Base-by-base conservation (phyloP, 1,140 invertebrate species). In the Fragariocoptes setiger region DNA sequence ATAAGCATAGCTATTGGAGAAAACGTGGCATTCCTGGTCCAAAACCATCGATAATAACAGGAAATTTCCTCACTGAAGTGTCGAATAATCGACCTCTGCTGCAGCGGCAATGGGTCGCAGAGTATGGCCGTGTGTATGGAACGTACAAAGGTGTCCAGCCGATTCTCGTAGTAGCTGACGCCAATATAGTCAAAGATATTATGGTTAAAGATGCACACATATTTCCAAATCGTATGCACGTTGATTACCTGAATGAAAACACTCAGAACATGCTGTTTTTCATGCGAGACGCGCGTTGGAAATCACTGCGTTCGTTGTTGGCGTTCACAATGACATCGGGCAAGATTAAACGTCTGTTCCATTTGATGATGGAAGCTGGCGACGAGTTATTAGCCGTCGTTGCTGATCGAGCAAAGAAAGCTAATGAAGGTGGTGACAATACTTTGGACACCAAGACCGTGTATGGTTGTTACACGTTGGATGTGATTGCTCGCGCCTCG, bases 281-380 rank as follows among this genome's bases (percentile, higher is more conserved):
- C 31, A 38, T 53, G 0, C 51, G 53, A 3, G 60, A 58, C 2
- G 55, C 59, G 21, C 49, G 52, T 31, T 70, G 69, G 69, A 64
- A 61, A 49, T 50, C 60, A 2, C 44, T 67, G 3, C 52, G 69
- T 19, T 51, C 55, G n/a, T 66, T 68, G 39, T 50, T 68, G 35
- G 63, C 62, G 12, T 65, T 66, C 4, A 57, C 64, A 4, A 70
- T 70, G 50, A 64, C 65, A 1, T 54, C 61, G 2, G 54, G 58
- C 3, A 69, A 69, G 54, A 59, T 71, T 42, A 65, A 60, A 51
- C 56, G 56, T 18, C 42, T 44, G 43, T 45, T 39, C 15, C 3
- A 3, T 3, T 21, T 44, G 2, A 43, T 44, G 42, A 12, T 8
- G 2, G 22, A 43, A 16, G 42, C 40, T 22, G n/a, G 15, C 17